These are phyloP conservation scores for Parus major DNA, from an alignment of 2,113 vertebrate species.

Conservation along the genomic window DNA sequence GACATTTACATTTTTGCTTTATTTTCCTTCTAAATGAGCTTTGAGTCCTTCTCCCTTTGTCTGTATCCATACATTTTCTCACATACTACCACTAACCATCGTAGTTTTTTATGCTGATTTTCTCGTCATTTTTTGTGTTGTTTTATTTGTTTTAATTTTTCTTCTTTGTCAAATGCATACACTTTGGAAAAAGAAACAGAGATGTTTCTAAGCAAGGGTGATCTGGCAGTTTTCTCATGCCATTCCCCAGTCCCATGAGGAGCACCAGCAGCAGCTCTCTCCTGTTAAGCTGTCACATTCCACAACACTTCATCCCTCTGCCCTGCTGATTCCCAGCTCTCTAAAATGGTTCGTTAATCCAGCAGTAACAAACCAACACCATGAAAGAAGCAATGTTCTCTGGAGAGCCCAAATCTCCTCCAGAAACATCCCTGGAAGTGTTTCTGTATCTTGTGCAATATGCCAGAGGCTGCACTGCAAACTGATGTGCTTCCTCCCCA, in stretches of 20 bases:
- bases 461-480: background rate
- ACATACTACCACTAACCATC: background rate
- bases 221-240: background rate
- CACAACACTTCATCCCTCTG: background rate
- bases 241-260: background rate
- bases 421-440: background rate
- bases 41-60: background rate
- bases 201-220: background rate
- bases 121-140: background rate
- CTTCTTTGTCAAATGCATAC: background rate
- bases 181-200: background rate
- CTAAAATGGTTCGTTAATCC: conserved; percentile 30
- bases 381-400: background rate
- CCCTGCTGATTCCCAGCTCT: conserved; percentile 2
- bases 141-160: background rate
- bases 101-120: background rate
- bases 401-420: background rate
- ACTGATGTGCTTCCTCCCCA: background rate
- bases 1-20: background rate
- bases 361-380: conserved; percentile 19
- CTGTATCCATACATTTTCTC: background rate
- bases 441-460: background rate
- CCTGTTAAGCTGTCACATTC: conserved; percentile 1
- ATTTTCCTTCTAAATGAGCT: background rate
- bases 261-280: background rate